These are phyloP conservation scores for Agapostemon virescens DNA, from an alignment of 2,888 invertebrate genomes.

Conservation along the genomic window DNA sequence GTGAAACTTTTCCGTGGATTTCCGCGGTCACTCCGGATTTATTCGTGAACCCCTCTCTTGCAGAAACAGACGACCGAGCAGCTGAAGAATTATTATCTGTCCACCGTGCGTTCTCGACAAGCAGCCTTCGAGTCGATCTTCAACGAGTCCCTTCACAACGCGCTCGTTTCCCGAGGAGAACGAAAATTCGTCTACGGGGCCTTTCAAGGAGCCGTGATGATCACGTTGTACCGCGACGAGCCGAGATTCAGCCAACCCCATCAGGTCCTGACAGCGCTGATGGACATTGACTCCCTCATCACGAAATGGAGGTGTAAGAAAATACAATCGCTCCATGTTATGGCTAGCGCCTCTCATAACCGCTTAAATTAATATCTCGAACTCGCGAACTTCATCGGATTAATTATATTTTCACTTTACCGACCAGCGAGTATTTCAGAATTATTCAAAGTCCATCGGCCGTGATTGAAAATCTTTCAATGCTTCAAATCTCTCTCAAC, in stretches of 20 bases:
- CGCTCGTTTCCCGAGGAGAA: constrained; percentile 92
- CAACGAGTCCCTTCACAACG: constrained; percentile 91
- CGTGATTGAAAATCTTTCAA: no score
- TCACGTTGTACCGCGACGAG: constrained; percentile 97
- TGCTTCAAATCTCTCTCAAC: no score
- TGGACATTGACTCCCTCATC: constrained; percentile 98
- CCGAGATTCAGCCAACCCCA: constrained; percentile 99
- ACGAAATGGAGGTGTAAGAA: constrained; percentile 99
- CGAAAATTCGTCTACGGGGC: constrained; percentile 94
- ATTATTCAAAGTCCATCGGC: no score
- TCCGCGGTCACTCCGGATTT: background rate
- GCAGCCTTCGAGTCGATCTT: constrained; percentile 95
- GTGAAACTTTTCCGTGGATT: background rate
- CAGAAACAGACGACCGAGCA: constrained; percentile 84
- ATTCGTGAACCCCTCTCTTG: constrained; percentile 26
- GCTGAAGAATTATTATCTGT: constrained; percentile 85
- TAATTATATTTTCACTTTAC: no score
- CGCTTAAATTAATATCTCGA: no score
- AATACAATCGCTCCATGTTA: constrained; percentile 1
- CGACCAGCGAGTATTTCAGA: no score
- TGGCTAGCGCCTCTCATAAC: no score
- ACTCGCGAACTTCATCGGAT: no score
- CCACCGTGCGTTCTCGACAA: constrained; percentile 89
- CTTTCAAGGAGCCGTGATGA: constrained; percentile 98
- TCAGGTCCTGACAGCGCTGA: constrained; percentile 94